Base-by-base conservation (phyloP, 2,797 vertebrate genomes). In the Acanthiza pusilla region DNA sequence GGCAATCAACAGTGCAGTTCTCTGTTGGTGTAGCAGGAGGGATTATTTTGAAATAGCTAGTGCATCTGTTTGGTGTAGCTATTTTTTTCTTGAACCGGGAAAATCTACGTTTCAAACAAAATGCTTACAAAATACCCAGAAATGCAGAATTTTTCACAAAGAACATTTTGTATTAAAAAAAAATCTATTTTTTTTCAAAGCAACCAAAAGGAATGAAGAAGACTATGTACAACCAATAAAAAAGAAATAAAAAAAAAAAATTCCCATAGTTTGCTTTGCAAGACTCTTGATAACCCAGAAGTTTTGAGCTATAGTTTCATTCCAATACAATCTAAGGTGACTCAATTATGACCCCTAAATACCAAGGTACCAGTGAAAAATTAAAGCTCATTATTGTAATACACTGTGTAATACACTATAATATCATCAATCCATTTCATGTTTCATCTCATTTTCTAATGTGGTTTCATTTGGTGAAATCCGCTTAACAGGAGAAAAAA, bases 11-110 rank as follows among this genome's bases (percentile, higher is more conserved):
- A 94, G 80, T 51, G 45, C 88, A 79, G 85, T 84, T 91, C 92
- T 94, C 85, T 96, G 67, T 78, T 90, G 71, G 32, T 88, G 88
- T 70, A 86, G 85, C 63, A 1, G 57, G 90, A 94, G 83, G 67
- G 77, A 94, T 72, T 85, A 77, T 95, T 96, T 96, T 84, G 90
- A 93, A 96, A 96, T 74, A 96, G 83, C 67, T 91, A 77, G 55
- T 88, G 67, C 96, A 96, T 96, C 95, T 96, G 96, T 65, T 96
- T 88, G 29, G 17, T 91, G 94, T 38, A 38, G 72, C n/a, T 97
- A 90, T 96, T 96, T 95, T 96, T 90, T 92, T 70, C 77, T 65
- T 71, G 45, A 94, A 70, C 71, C 87, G n/a, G 25, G 94, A 96
- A 94, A 85, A 79, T 88, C 48, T 87, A 32, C 45, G 27, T 74